Evolutionary conservation across 2,888 invertebrate genomes (phyloP).

Genomic region (Rotaria socialis): DNA sequence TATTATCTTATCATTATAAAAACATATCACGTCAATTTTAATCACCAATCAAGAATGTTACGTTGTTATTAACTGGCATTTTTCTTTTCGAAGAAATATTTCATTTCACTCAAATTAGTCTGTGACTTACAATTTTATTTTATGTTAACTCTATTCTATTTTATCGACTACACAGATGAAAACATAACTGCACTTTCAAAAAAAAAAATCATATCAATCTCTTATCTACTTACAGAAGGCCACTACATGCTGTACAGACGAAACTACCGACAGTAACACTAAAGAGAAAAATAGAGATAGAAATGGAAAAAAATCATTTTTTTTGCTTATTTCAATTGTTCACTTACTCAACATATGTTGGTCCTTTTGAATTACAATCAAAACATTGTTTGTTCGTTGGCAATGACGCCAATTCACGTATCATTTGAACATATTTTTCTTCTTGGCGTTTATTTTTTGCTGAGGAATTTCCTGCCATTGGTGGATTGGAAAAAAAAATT

Average conservation of each 20-base stretch:
- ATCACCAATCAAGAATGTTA: background rate
- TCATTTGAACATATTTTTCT: conserved; percentile 36
- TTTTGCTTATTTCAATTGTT: background rate
- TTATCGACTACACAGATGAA: background rate
- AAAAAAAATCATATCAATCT: background rate
- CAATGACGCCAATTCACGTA: background rate
- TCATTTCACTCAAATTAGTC: background rate
- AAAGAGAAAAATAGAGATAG: background rate
- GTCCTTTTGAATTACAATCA: conserved; percentile 33
- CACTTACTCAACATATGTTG: conserved; percentile 20
- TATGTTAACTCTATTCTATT: background rate
- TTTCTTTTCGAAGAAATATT: background rate
- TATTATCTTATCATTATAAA: too few species aligned
- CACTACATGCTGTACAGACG: conserved; percentile 32
- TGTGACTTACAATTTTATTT: too few species aligned
- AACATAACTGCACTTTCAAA: background rate
- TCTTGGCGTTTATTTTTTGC: conserved; percentile 22
- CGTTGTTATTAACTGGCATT: background rate
- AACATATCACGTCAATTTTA: too few species aligned
- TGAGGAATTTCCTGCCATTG: background rate
- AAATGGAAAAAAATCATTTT: background rate
- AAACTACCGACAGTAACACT: conserved; percentile 34
- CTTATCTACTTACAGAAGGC: background rate
- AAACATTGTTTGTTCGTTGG: conserved; percentile 37
- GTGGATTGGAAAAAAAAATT: background rate